phyloP scores from a whole-genome alignment of 37 sponge, comb jelly and placozoan species.

The Dysidea cf. avara region DNA sequence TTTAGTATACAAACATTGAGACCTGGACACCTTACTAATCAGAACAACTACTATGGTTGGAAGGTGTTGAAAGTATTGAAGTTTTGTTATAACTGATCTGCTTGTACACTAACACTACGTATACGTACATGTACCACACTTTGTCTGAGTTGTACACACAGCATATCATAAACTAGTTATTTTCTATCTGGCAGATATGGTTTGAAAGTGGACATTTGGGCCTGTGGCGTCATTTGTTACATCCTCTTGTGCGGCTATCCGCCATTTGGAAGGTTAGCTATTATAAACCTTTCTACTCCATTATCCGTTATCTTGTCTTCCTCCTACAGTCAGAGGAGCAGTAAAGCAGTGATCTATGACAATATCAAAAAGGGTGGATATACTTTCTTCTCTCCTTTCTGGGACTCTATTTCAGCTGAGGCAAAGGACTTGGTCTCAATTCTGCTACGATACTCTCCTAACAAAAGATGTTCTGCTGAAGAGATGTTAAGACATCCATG shows the following conservation, averaged over 20 bases:
- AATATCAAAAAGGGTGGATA: slow-evolving; percentile 49
- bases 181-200: slow-evolving; percentile 77
- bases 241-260: slow-evolving; percentile 72
- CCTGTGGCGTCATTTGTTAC: slow-evolving; percentile 81
- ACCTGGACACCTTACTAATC: too few relatives aligned
- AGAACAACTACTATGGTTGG: too few relatives aligned
- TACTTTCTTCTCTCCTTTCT: slow-evolving; percentile 38
- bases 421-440: slow-evolving; percentile 73
- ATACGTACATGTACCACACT: too few relatives aligned
- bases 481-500: slow-evolving; percentile 74
- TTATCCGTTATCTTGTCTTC: too few relatives aligned
- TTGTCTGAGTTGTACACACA: background rate
- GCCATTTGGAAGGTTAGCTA: slow-evolving; percentile 57
- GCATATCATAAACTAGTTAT: background rate
- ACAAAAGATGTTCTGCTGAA: slow-evolving; percentile 55
- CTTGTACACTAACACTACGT: too few relatives aligned
- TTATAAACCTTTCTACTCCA: too few relatives aligned
- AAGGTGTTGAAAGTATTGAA: too few relatives aligned
- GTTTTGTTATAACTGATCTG: too few relatives aligned
- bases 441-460: slow-evolving; percentile 57
- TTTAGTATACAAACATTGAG: too few relatives aligned
- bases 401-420: slow-evolving; percentile 32
- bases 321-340: too few relatives aligned
- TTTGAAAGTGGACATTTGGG: slow-evolving; percentile 84
- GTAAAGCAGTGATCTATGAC: too few relatives aligned